A percentile compares a stretch with the other conserved stretches of the same genome.
phyloP scores from a whole-genome alignment of 2,888 invertebrate genomes.

The Acanthoscelides obtectus region DNA sequence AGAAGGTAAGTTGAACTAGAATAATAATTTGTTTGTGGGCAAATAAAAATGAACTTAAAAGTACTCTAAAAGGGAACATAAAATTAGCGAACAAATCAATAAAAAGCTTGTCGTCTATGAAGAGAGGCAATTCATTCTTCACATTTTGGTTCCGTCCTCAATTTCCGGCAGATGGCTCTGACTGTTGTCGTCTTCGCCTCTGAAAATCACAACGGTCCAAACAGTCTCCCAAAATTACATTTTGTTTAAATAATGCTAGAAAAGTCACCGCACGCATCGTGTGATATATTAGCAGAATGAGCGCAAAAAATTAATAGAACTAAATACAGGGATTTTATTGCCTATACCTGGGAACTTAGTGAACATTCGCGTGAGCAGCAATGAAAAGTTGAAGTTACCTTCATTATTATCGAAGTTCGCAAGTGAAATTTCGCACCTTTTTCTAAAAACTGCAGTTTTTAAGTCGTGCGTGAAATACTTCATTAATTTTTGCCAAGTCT shows the following conservation, averaged over 20 bases:
- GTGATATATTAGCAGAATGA: too few species aligned
- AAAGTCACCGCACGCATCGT: not conserved
- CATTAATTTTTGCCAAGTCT: too few species aligned
- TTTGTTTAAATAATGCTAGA: not conserved
- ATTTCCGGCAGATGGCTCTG: not conserved
- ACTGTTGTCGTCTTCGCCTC: not conserved
- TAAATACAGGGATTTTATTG: too few species aligned
- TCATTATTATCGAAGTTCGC: too few species aligned
- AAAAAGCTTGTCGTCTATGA: not conserved
- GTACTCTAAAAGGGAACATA: not conserved
- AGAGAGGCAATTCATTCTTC: not conserved
- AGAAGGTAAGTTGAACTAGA: not conserved
- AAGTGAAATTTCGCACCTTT: too few species aligned
- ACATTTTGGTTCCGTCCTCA: not conserved
- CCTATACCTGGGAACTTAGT: too few species aligned
- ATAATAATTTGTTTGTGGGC: not conserved
- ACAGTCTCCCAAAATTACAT: not conserved
- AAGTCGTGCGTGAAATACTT: too few species aligned
- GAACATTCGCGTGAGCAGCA: too few species aligned
- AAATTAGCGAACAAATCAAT: not conserved
- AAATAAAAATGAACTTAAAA: too few species aligned
- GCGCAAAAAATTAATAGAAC: too few species aligned
- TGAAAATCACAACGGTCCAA: not conserved
- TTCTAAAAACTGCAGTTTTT: too few species aligned
- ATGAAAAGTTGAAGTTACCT: too few species aligned